Evolutionary conservation across 2,888 invertebrate genomes (phyloP).

Genomic region (Allygus modestus): DNA sequence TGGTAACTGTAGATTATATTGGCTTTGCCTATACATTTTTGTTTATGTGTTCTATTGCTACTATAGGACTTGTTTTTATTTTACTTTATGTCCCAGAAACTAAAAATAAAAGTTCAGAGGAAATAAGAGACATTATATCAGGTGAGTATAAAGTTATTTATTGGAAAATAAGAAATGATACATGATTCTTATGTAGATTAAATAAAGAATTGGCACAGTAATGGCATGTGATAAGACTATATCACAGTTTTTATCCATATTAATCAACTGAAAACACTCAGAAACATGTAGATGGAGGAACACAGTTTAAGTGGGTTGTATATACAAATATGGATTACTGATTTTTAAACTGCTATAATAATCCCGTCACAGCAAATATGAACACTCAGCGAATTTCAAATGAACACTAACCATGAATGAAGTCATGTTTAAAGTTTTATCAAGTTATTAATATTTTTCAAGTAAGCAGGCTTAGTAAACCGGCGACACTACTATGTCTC

Average conservation of each 20-base stretch:
- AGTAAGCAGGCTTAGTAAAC: no score
- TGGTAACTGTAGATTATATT: slow-evolving; percentile 77
- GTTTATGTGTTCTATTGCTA: slow-evolving; percentile 65
- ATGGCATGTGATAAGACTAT: neutral
- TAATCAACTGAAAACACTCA: no score
- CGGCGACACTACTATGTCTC: no score
- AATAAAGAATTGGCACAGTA: neutral
- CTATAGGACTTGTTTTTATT: slow-evolving; percentile 67
- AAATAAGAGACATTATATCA: slow-evolving; percentile 63
- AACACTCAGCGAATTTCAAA: no score
- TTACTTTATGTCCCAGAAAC: slow-evolving; percentile 68
- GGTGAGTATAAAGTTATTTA: slow-evolving; percentile 41
- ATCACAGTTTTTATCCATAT: neutral
- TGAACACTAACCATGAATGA: no score
- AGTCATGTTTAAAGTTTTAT: no score
- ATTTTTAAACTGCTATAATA: no score
- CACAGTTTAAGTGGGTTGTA: no score
- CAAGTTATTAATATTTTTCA: no score
- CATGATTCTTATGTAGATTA: neutral
- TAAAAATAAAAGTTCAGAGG: slow-evolving; percentile 68
- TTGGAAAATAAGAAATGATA: neutral
- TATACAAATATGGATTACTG: no score
- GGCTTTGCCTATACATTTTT: slow-evolving; percentile 65
- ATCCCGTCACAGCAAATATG: no score
- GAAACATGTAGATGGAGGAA: no score